Evolutionary conservation across 2,113 vertebrate genomes (phyloP), one percentile per base, ranked within the genome.

Genomic region (Eira barbara): DNA sequence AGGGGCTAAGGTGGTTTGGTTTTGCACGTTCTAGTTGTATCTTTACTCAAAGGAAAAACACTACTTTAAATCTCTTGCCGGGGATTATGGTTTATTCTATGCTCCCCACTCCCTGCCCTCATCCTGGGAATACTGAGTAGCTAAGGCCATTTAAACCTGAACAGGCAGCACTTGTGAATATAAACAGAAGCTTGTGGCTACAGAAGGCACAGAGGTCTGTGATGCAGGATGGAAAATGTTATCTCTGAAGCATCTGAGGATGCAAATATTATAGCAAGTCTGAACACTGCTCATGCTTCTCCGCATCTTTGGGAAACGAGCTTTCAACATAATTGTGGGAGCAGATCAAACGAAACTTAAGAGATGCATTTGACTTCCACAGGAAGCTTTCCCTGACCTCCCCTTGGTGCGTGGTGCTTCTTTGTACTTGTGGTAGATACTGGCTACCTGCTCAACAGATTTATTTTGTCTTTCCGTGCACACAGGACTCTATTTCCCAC

Each of bases 381-480:
- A 14, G 45, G 8, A 91, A 27, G 29, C 9, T 23, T 89, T 61
- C 80, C 27, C 36, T 55, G 78, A 89, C 13, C 6, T 45, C 9
- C 31, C 18, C 21, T 63, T 39, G 29, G 47, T 12, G 1, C 2
- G 14, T 0, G 23, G 18, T 6, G 0, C 21, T 39, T 21, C 47
- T 84, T 55, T 92, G 4, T 39, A n/a, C 49, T 83, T 87, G 1
- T 9, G 69, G 27, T 5, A 34, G 76, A 87, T 63, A 78, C 73
- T 25, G 20, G 25, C 25, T 61, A 47, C 4, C 9, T 57, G 14
- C 14, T 79, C n/a, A 34, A 45, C 4, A 20, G 29, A 73, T 88
- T 52, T 17, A 73, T 29, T n/a, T 90, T 1, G 15, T 92, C 25
- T 71, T 91, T 34, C 31, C 42, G 6, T 67, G 36, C 25, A n/a